phyloP scores from a whole-genome alignment of 2,888 invertebrate genomes.

The Conus canariensis region DNA sequence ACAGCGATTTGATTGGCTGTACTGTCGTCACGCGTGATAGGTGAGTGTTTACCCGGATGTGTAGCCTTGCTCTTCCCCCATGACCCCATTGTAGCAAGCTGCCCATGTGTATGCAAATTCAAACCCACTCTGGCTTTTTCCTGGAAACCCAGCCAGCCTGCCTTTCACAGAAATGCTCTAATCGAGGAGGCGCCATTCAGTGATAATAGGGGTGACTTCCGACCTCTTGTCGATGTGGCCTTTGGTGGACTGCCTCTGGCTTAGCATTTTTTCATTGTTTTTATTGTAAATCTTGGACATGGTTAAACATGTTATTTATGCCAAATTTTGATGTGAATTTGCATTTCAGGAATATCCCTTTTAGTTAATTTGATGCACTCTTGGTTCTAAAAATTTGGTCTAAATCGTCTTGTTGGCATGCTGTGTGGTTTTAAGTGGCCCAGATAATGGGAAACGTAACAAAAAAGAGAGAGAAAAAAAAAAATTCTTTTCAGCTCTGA shows the following conservation, averaged over 20 bases:
- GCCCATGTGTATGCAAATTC: not conserved
- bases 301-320: not conserved
- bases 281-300: not conserved
- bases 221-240: too few species aligned
- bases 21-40: slow-evolving; percentile 92
- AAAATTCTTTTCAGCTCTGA: too few species aligned
- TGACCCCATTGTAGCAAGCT: not conserved
- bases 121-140: not conserved
- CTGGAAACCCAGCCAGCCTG: not conserved
- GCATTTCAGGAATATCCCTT: too few species aligned
- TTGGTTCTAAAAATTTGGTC: too few species aligned
- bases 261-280: not conserved
- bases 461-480: too few species aligned
- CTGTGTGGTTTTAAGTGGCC: too few species aligned
- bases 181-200: too few species aligned
- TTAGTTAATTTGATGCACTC: too few species aligned
- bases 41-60: slow-evolving; percentile 58
- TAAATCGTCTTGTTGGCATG: too few species aligned
- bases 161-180: not conserved
- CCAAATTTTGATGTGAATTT: too few species aligned
- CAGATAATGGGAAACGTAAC: too few species aligned
- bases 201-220: too few species aligned
- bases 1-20: slow-evolving; percentile 97
- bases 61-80: not conserved
- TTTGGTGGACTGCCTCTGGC: not conserved